Base-by-base conservation (phyloP, 2,113 vertebrate species). In the Corythoichthys intestinalis region DNA sequence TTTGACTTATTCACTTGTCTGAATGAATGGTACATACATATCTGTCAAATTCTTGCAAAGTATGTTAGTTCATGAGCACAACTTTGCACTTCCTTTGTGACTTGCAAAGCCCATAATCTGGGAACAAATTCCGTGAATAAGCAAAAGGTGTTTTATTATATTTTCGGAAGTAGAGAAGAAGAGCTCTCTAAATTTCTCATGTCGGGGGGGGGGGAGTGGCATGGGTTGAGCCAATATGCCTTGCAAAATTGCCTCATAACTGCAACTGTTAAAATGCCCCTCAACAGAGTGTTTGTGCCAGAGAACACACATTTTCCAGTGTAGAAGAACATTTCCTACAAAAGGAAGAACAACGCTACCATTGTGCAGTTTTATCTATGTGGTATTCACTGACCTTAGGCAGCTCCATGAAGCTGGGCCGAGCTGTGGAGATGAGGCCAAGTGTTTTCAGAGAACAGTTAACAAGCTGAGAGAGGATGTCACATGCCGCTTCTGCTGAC, bases 361-460 rank as follows among this genome's bases (percentile, higher is more conserved):
- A 4, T 12, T 28, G 53, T 28, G 8, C n/a, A 56, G 1, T 28
- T 56, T 56, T 34, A 2, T 2, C n/a, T 34, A 9, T 28, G 20
- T 2, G 28, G 3, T 6, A 12, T 52, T 14, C 14, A 34, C 73
- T 66, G 91, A 98, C 96, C 94, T 97, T 97, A 69, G 96, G 95
- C 88, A 98, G 91, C 89, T 98, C 95, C 95, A 98, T 96, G 89
- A 98, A 97, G 88, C 96, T 98, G 83, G 96, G 96, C 64, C 95
- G 93, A 71, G 96, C 96, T 47, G 96, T 98, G 76, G 96, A 98
- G 90, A 98, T 97, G 77, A 98, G 92, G 73, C 96, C 95, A 73
- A 98, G 88, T 37, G 95, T 98, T 90, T 98, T 98, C 73, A 98
- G 88, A 73, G 95, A 98, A 67, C 95, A 98, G 35, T 98, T 96